Percentiles rank a stretch among this genome's conserved stretches.
These are phyloP conservation scores for Carpatolechia fugitivella DNA, from an alignment of 2,888 invertebrate species.

Conservation along the genomic window DNA sequence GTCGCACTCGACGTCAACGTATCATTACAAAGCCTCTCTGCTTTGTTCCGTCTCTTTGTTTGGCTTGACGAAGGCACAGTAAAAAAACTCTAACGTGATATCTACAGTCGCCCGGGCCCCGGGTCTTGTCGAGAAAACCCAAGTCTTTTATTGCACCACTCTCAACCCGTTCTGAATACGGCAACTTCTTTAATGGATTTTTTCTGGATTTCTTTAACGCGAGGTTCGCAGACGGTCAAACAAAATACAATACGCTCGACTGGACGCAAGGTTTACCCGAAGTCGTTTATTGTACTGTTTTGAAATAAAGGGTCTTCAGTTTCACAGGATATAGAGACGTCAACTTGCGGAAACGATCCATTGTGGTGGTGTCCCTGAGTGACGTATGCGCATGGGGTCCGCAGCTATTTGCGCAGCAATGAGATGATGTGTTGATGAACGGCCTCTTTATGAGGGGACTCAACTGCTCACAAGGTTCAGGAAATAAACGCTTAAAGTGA, in stretches of 20 bases:
- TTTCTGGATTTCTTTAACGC: conserved; percentile 27
- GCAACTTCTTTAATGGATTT: conserved; percentile 25
- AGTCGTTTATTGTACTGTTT: conserved; percentile 23
- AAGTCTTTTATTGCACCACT: conserved; percentile 40
- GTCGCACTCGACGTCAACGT: conserved; percentile 48
- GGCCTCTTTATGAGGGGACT: conserved; percentile 49
- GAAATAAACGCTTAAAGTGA: conserved; percentile 13
- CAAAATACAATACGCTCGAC: background rate
- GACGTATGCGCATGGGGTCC: conserved; percentile 51
- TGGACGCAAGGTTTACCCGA: background rate
- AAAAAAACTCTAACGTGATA: conserved; percentile 46
- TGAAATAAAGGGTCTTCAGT: conserved; percentile 42
- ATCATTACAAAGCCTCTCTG: conserved; percentile 70
- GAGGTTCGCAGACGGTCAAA: background rate
- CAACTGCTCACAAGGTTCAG: conserved; percentile 27
- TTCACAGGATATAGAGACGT: conserved; percentile 43
- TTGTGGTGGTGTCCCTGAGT: conserved; percentile 52
- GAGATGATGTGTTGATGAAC: conserved; percentile 53
- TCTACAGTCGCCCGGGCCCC: background rate
- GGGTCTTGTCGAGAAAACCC: conserved; percentile 26
- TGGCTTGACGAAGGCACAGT: conserved; percentile 58
- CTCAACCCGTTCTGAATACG: conserved; percentile 19
- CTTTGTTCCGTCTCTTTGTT: conserved; percentile 76
- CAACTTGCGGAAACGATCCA: conserved; percentile 68
- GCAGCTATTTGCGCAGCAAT: conserved; percentile 53